These are phyloP conservation scores for Caenorhabditis brenneri DNA, from an alignment of 1,140 invertebrate genomes.

Conservation along the genomic window DNA sequence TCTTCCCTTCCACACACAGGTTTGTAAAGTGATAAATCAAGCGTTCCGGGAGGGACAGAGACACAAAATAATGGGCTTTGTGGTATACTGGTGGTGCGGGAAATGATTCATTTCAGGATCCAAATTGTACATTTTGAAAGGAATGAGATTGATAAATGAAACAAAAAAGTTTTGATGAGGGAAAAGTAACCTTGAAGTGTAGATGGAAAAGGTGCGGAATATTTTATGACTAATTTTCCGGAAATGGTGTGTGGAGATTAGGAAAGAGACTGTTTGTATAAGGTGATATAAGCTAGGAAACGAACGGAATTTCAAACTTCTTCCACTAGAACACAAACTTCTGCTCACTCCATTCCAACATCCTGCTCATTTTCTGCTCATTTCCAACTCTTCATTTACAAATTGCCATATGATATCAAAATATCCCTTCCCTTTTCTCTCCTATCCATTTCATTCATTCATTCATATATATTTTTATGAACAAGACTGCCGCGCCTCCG, in stretches of 20 bases:
- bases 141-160: not conserved
- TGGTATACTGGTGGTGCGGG: not conserved
- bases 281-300: not conserved
- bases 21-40: slow-evolving; percentile 43
- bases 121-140: slow-evolving; percentile 35
- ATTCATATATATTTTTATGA: not conserved
- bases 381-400: not conserved
- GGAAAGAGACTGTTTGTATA: not conserved
- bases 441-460: not conserved
- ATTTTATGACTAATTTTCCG: slow-evolving; percentile 14
- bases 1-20: slow-evolving; percentile 18
- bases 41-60: not conserved
- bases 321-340: too few relatives aligned
- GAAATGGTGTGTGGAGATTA: not conserved
- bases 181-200: not conserved
- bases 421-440: not conserved
- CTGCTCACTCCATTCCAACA: not conserved
- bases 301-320: too few relatives aligned
- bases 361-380: not conserved
- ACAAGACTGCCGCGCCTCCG: too few relatives aligned
- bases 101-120: slow-evolving; percentile 13
- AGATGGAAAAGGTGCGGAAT: not conserved
- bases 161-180: not conserved
- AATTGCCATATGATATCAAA: not conserved
- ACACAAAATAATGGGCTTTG: slow-evolving; percentile 39